Conservation (phyloP, 1,140 invertebrate species). For the Eciton burchellii region DNA sequence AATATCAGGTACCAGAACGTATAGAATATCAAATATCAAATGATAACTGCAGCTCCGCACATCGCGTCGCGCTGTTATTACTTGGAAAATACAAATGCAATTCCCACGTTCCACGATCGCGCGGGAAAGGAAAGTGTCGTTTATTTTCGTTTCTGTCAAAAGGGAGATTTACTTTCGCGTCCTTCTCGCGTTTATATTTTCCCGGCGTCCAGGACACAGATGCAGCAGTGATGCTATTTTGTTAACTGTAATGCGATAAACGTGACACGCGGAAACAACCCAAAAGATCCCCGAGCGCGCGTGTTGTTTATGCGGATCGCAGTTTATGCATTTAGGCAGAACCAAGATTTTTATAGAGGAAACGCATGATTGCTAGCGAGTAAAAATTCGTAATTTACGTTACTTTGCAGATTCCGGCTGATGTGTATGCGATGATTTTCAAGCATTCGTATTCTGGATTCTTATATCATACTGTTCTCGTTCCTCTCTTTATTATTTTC, state of each 20-base stretch:
- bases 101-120: not conserved
- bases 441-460: not conserved
- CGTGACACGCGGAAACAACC: not conserved
- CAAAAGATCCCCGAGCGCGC: not conserved
- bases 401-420: too few relatives aligned
- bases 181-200: not conserved
- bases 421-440: slow-evolving; percentile 15
- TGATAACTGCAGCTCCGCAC: not conserved
- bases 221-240: not conserved
- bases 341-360: slow-evolving; percentile 13
- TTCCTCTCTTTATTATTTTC: not conserved
- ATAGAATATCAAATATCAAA: slow-evolving; percentile 39
- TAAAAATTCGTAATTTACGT: slow-evolving; percentile 1
- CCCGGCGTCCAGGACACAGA: not conserved
- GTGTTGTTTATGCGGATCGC: slow-evolving; percentile 2
- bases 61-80: slow-evolving; percentile 10
- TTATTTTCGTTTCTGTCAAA: not conserved
- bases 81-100: not conserved
- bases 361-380: not conserved
- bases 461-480: not conserved
- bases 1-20: too few relatives aligned
- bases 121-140: not conserved
- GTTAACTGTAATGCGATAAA: not conserved
- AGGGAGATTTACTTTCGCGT: not conserved
- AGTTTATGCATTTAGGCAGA: slow-evolving; percentile 10